Evolutionary conservation across 2,797 vertebrate genomes (phyloP).

Genomic region (Poeciliopsis gracilis): DNA sequence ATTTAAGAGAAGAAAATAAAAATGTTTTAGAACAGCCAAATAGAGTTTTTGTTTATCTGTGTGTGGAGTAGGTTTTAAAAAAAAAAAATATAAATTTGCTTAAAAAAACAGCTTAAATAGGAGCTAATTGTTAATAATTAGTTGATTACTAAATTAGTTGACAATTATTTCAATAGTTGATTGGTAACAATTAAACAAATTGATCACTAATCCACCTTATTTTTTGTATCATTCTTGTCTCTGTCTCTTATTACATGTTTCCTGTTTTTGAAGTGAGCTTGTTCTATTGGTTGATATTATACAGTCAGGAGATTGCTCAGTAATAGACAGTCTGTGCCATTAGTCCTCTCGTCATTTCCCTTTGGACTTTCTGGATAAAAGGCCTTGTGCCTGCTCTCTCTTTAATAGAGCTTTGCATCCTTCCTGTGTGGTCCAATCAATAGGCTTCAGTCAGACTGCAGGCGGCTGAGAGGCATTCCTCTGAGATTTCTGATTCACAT

Average conservation of each 20-base stretch:
- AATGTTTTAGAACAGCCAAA: no score
- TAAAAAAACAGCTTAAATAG: no score
- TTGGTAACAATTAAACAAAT: no score
- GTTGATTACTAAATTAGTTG: no score
- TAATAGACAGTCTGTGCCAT: slow-evolving; percentile 31
- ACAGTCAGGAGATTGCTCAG: slow-evolving; percentile 24
- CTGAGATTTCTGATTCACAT: slow-evolving; percentile 24
- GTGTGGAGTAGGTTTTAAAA: no score
- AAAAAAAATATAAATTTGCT: no score
- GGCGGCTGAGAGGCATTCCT: slow-evolving; percentile 11
- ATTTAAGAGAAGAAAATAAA: no score
- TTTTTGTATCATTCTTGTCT: slow-evolving; percentile 1
- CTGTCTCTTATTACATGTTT: not conserved
- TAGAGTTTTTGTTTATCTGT: no score
- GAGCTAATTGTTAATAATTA: no score
- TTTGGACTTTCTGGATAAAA: slow-evolving; percentile 31
- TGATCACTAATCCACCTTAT: no score
- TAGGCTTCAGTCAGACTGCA: slow-evolving; percentile 34
- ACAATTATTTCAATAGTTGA: no score
- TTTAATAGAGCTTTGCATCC: slow-evolving; percentile 41
- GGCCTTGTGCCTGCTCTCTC: slow-evolving; percentile 24
- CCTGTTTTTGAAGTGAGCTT: not conserved
- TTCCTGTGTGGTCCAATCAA: slow-evolving; percentile 45
- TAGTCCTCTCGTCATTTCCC: slow-evolving; percentile 24
- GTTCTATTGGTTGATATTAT: slow-evolving; percentile 10